These are phyloP conservation scores for Trididemnum miniatum DNA, from an alignment of 23 tunicate species.

Conservation along the genomic window DNA sequence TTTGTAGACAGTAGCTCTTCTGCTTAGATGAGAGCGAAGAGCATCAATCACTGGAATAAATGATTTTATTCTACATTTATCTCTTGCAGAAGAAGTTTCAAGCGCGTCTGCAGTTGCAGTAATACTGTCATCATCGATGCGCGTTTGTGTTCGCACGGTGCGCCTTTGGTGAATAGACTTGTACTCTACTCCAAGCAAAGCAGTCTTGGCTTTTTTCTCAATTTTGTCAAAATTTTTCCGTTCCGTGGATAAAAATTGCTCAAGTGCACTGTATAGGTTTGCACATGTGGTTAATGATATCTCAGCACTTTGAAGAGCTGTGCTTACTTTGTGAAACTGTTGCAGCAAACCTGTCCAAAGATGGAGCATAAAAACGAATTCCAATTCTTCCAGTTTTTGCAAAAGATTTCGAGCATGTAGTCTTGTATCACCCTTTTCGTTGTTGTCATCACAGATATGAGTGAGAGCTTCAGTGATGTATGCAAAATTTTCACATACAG, in stretches of 20 bases:
- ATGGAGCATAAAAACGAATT: background rate
- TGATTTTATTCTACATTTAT: too few relatives aligned
- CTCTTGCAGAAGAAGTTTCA: too few relatives aligned
- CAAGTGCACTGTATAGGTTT: background rate
- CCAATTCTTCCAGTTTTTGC: background rate
- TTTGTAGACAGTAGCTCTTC: too few relatives aligned
- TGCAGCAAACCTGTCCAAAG: background rate
- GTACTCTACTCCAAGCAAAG: too few relatives aligned
- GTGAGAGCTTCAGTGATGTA: background rate
- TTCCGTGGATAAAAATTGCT: background rate
- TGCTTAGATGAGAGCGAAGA: too few relatives aligned
- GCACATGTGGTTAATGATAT: background rate
- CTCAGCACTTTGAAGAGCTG: background rate
- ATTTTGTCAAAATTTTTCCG: background rate
- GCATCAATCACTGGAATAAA: too few relatives aligned
- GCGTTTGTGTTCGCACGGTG: too few relatives aligned
- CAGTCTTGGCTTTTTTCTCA: too few relatives aligned
- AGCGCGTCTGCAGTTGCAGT: too few relatives aligned
- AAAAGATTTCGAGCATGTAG: background rate
- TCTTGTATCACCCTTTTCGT: background rate
- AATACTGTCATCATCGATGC: too few relatives aligned
- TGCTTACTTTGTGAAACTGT: background rate
- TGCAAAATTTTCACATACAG: background rate
- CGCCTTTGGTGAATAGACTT: too few relatives aligned
- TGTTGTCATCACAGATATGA: background rate